Percentiles rank a stretch among this genome's conserved stretches.
phyloP scores from a whole-genome alignment of 2,113 vertebrate genomes.

The Antechinus stuartii region DNA sequence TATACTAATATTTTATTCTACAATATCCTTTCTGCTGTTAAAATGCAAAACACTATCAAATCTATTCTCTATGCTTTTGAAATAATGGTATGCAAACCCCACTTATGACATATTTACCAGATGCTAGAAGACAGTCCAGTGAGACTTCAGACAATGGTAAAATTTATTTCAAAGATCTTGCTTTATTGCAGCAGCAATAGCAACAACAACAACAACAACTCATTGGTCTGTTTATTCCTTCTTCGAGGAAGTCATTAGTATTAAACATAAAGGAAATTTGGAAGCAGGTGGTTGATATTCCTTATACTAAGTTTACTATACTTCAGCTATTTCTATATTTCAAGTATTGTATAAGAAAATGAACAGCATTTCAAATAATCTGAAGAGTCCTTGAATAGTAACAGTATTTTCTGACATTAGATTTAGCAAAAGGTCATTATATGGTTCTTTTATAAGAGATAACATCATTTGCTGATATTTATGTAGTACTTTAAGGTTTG shows the following conservation, averaged over 20 bases:
- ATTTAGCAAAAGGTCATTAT: too few species aligned
- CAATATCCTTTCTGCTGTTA: conserved; percentile 82
- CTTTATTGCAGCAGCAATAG: neutral
- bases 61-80: conserved; percentile 83
- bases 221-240: conserved; percentile 73
- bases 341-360: conserved; percentile 59
- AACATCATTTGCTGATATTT: too few species aligned
- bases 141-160: conserved; percentile 79
- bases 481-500: too few species aligned
- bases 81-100: conserved; percentile 79
- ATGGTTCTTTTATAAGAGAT: too few species aligned
- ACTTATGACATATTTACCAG: conserved; percentile 79
- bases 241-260: conserved; percentile 70
- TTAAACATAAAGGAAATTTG: conserved; percentile 72
- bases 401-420: neutral
- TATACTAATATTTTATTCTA: conserved; percentile 80
- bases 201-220: conserved; percentile 61
- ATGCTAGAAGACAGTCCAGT: conserved; percentile 81
- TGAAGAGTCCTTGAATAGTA: conserved; percentile 71
- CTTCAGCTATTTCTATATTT: conserved; percentile 2
- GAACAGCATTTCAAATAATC: conserved; percentile 68
- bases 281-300: conserved; percentile 66
- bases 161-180: conserved; percentile 79
- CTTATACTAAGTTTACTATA: conserved; percentile 53
- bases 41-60: conserved; percentile 81